Evolutionary conservation across 2,888 invertebrate species (phyloP).

Genomic region (Pseudococcus viburni): DNA sequence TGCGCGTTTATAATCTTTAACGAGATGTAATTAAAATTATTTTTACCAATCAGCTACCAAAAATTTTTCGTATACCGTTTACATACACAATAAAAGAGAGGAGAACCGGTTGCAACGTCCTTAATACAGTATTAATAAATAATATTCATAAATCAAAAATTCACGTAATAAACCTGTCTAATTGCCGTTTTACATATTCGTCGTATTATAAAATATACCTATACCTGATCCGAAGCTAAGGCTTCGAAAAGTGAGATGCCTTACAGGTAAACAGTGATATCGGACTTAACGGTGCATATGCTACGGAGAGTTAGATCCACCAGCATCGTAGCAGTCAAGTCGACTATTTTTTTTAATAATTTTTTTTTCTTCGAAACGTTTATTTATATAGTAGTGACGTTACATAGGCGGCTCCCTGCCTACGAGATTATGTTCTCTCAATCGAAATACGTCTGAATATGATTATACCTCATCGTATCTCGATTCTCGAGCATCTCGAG

Average conservation of each 20-base stretch:
- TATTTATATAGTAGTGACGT: conserved; percentile 55
- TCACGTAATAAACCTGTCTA: conserved; percentile 63
- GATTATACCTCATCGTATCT: conserved; percentile 3
- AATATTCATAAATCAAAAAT: conserved; percentile 62
- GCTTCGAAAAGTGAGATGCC: neutral
- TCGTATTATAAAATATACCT: conserved; percentile 44
- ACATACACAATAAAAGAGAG: neutral
- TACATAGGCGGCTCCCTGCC: conserved; percentile 50
- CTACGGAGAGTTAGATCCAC: too few relatives aligned
- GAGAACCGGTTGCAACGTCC: conserved; percentile 62
- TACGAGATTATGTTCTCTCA: conserved; percentile 47
- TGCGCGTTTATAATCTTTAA: conserved; percentile 34
- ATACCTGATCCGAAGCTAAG: neutral
- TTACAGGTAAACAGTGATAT: conserved; percentile 56
- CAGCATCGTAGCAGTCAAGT: neutral
- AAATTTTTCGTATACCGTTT: conserved; percentile 39
- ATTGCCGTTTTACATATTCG: conserved; percentile 59
- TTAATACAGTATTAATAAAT: conserved; percentile 58
- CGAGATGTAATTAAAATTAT: conserved; percentile 53
- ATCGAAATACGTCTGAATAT: neutral
- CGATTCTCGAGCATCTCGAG: too few relatives aligned
- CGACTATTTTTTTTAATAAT: neutral
- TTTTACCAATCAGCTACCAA: conserved; percentile 56
- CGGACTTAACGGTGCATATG: conserved; percentile 8
- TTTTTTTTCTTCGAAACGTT: neutral